Base-by-base conservation (phyloP, 64 coral and sea anemone species). In the Anthopleura sola region DNA sequence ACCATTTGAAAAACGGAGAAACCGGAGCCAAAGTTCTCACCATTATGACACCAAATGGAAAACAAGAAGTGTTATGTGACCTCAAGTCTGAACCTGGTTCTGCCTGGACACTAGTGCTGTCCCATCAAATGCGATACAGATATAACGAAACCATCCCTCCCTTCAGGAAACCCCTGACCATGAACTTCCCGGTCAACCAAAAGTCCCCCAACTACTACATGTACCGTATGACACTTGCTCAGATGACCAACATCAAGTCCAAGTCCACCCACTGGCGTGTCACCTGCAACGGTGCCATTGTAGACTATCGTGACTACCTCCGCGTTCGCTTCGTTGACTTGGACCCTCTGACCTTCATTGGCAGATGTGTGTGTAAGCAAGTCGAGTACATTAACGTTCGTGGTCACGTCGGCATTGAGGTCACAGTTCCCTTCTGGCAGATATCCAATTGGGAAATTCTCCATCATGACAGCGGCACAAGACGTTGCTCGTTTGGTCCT, bases 341-440 rank as follows among this genome's bases (percentile, higher is more conserved):
- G 32, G 81, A 83, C 31, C 81, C 81, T 21, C 37, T 83, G 0
- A 55, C 26, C 1, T 83, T 83, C 81, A 50, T 83, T 83, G 81
- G 81, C n/a, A 16, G 7, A 28, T 32, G 34, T 20, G 74, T 74
- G 26, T 92, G 90, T n/a, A 92, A 86, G 53, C 60, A 80, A 40
- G 86, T 93, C 12, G 91, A 93, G 28, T 89, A 74, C 50, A 80
- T 93, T 39, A 93, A 81, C 55, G 68, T 93, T 39, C 81, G 91
- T 21, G 82, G 87, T 47, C 86, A 93, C 55, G 13, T 54, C 0
- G 86, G 60, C 1, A 62, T 47, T 47, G 60, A 84, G n/a, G 55
- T 75, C 18, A 87, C 69, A 2, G 85, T 58, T 36, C 31, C 55
- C 17, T 92, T 87, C 51, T 83, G 50, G 36, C 85, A 87, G 55